A percentile compares a stretch with the other conserved stretches of the same genome.
Conservation (phyloP, 2,113 vertebrate genomes). For the Pao palembangensis region DNA sequence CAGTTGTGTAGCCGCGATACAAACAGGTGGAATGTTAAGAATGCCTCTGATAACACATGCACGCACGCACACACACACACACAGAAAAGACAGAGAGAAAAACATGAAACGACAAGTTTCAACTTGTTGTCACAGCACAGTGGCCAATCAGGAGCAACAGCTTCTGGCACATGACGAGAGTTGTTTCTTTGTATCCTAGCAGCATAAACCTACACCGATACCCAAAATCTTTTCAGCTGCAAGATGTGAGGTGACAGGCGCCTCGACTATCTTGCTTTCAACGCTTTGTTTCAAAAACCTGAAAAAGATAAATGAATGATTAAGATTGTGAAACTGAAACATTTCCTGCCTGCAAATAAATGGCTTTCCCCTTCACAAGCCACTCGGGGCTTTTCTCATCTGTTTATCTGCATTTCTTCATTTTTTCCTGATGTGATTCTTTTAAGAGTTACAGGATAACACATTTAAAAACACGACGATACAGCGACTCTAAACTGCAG, state of each 20-base stretch:
- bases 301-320: conserved; percentile 31
- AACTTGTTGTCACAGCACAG: conserved; percentile 60
- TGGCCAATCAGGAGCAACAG: conserved; percentile 41
- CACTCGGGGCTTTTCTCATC: conserved; percentile 48
- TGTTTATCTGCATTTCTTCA: conserved; percentile 42
- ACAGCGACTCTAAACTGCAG: conserved; percentile 23
- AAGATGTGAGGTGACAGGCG: conserved; percentile 32
- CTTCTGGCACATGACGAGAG: conserved; percentile 39
- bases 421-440: conserved; percentile 54
- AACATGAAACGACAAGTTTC: conserved; percentile 66
- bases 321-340: conserved; percentile 36
- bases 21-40: conserved; percentile 85
- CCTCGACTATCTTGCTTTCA: conserved; percentile 34
- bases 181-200: conserved; percentile 60
- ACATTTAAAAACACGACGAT: conserved; percentile 35
- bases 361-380: conserved; percentile 64
- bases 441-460: conserved; percentile 50
- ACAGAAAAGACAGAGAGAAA: conserved; percentile 44
- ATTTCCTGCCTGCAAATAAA: conserved; percentile 45
- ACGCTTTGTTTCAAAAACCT: conserved; percentile 14
- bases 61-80: conserved; percentile 20
- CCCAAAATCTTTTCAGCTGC: conserved; percentile 42
- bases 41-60: conserved; percentile 67
- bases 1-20: conserved; percentile 77
- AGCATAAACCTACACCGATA: conserved; percentile 36